A percentile compares a stretch with the other conserved stretches of the same genome.
Evolutionary conservation across 2,888 invertebrate species (phyloP).

Genomic region (Hetaerina titia): DNA sequence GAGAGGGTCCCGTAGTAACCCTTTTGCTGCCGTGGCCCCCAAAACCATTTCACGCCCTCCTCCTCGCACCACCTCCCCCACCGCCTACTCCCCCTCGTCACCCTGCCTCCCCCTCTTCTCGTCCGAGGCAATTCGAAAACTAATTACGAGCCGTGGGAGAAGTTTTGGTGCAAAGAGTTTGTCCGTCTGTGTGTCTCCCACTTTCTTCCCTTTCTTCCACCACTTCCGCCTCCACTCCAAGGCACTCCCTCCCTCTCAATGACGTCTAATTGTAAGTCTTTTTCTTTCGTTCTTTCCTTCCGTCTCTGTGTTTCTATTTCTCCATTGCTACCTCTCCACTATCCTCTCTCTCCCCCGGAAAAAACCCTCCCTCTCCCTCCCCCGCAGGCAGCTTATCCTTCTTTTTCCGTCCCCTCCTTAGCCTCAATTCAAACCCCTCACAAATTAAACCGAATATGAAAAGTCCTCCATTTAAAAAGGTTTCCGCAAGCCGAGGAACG

Average conservation of each 20-base stretch:
- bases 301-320: background rate
- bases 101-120: background rate
- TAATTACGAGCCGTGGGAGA: conserved; percentile 49
- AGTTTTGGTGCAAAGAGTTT: conserved; percentile 38
- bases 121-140: conserved; percentile 47
- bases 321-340: background rate
- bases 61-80: background rate
- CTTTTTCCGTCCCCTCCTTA: background rate
- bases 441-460: conserved; percentile 24
- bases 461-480: background rate
- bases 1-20: background rate
- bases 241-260: no score
- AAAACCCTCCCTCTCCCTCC: background rate
- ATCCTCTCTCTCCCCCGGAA: background rate
- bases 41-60: background rate
- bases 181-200: background rate
- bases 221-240: background rate
- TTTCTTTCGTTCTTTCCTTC: background rate
- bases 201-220: background rate
- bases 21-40: background rate
- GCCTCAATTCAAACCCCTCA: background rate
- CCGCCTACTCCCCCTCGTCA: background rate
- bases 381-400: background rate
- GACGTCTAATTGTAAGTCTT: background rate
- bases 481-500: background rate